Evolutionary conservation across 2,797 vertebrate species (phyloP).

Genomic region (Vireo griseus): DNA sequence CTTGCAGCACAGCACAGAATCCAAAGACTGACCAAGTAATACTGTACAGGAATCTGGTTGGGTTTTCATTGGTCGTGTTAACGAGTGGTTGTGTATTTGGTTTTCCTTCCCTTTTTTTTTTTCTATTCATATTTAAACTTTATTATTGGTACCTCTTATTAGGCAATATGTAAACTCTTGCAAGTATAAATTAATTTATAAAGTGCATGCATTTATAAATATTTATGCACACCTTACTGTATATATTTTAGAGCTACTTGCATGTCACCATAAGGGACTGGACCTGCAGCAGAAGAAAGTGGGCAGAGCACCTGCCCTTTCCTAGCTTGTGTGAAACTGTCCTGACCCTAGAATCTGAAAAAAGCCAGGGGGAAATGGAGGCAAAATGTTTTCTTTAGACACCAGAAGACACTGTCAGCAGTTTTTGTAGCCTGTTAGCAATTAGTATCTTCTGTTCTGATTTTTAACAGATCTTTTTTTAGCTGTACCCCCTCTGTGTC

Average conservation of each 20-base stretch:
- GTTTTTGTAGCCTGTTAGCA: not conserved
- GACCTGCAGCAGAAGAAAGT: not conserved
- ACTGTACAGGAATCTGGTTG: not conserved
- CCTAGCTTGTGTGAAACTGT: not conserved
- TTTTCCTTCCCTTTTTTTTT: not conserved
- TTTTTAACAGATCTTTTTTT: not conserved
- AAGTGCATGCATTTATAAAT: not conserved
- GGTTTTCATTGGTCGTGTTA: not conserved
- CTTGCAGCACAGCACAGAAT: not conserved
- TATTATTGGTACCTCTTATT: not conserved
- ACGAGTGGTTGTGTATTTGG: not conserved
- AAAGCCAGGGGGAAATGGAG: not conserved
- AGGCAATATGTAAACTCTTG: not conserved
- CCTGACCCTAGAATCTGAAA: not conserved
- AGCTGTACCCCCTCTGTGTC: not conserved
- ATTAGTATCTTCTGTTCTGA: not conserved
- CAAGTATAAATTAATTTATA: not conserved
- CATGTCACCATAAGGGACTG: not conserved
- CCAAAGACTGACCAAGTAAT: not conserved
- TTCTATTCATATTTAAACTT: not conserved
- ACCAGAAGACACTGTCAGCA: not conserved
- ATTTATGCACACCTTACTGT: not conserved
- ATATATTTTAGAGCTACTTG: not conserved
- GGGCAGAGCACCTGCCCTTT: accelerated
- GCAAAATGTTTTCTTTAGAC: not conserved